phyloP scores from a whole-genome alignment of 2,113 vertebrate species.

The Erpornis zantholeuca region DNA sequence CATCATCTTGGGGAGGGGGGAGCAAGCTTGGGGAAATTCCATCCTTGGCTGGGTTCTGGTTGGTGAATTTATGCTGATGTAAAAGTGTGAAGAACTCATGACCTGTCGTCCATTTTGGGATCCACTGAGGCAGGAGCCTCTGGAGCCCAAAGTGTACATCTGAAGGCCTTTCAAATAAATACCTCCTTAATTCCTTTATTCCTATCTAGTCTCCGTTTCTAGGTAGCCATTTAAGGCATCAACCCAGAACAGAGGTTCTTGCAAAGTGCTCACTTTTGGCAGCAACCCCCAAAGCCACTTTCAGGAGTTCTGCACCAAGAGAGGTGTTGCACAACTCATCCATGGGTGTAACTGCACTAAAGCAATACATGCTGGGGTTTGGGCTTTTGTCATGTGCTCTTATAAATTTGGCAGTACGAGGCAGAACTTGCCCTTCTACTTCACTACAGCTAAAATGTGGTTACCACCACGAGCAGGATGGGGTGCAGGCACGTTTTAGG shows the following conservation, averaged over 20 bases:
- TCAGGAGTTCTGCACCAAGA: not conserved
- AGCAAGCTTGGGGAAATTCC: no score
- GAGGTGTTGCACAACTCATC: not conserved
- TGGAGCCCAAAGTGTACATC: no score
- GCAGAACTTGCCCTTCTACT: not conserved
- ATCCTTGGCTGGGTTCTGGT: no score
- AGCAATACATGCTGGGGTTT: not conserved
- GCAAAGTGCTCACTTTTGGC: rapidly evolving
- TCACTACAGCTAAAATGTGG: not conserved
- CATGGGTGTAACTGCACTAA: rapidly evolving
- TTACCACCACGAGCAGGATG: not conserved
- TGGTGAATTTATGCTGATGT: no score
- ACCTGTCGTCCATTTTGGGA: no score
- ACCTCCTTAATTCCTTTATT: no score
- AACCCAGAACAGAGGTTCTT: not conserved
- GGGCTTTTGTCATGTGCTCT: not conserved
- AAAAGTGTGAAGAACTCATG: no score
- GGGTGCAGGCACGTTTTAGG: rapidly evolving
- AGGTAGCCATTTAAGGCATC: no score
- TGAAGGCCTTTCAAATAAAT: no score
- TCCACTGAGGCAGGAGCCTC: no score
- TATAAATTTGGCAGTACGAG: not conserved
- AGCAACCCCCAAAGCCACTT: not conserved
- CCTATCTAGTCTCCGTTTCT: no score
- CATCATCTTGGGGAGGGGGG: no score